Base-by-base conservation (phyloP, 2,888 invertebrate species). In the Drosophila bunnanda region DNA sequence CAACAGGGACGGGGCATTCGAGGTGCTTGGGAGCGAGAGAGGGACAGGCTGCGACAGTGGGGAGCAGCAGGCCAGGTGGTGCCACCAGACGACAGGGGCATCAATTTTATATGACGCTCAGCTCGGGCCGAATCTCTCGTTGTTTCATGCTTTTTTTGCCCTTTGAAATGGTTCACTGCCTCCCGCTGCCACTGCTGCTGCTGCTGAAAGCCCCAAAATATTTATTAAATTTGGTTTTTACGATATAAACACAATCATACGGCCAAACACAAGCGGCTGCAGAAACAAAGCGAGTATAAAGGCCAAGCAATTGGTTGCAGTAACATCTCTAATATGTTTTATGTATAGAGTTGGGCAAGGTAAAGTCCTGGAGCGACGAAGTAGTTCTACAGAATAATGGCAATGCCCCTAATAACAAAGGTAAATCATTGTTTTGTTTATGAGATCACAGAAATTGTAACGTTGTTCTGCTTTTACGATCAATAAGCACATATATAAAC, bases 201-300 rank as follows among this genome's bases (percentile, higher is more conserved):
- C 48, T 46, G 68, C 50, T 74, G 65, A 66, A 71, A 78, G 58
- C 65, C 65, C 66, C 73, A 61, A 78, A 79, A 78, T 88, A 82
- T 88, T 82, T 85, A 85, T 85, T 78, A 76, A 85, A 82, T 80
- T 80, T 77, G 54, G 38, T 73, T 85, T 84, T 85, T 85, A 84
- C 73, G 78, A 65, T 43, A 66, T 43, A 52, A 53, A 50, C 56
- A 65, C 75, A 74, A 59, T 66, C 34, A 73, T 53, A 43, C 48
- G 46, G 9, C 58, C 64, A 46, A 67, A 56, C 61, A 62, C 71
- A 52, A 32, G 65, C 53, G 30, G 67, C 34, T 32, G 52, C 28
- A 50, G 30, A 41, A 59, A 53, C 60, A 59, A 59, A 57, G 43
- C 41, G 50, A 36, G 25, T 28, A 43, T 44, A 69, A 79, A 65